Evolutionary conservation across 2,797 vertebrate species (phyloP).

Genomic region (Alosa sapidissima): DNA sequence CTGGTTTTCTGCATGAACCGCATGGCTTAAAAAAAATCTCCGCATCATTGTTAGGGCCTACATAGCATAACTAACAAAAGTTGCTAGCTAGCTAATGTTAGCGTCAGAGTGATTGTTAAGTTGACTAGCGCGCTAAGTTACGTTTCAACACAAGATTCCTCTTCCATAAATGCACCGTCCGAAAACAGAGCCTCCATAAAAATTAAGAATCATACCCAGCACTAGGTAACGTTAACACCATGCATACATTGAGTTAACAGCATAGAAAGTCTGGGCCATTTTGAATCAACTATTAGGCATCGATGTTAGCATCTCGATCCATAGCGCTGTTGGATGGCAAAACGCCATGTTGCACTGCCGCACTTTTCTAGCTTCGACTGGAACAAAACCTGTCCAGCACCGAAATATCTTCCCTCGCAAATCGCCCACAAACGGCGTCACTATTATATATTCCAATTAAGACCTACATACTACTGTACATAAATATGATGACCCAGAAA

Average conservation of each 20-base stretch:
- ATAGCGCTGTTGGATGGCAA: slow-evolving; percentile 14
- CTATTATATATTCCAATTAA: neutral
- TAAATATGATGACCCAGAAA: neutral
- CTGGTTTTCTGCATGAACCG: too few species aligned
- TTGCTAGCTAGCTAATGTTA: slow-evolving; percentile 35
- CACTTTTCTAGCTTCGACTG: slow-evolving; percentile 68
- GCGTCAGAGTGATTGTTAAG: slow-evolving; percentile 1
- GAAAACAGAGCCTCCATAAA: neutral
- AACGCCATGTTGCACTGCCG: slow-evolving; percentile 56
- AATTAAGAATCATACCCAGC: neutral
- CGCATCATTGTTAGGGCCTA: slow-evolving; percentile 11
- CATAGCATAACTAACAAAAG: neutral
- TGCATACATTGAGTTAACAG: neutral
- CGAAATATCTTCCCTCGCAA: slow-evolving; percentile 36
- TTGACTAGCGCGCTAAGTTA: neutral
- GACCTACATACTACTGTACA: neutral
- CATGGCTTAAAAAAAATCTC: neutral
- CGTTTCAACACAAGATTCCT: neutral
- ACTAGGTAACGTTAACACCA: neutral
- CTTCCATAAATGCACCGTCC: neutral
- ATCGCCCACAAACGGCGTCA: neutral
- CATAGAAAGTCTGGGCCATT: neutral
- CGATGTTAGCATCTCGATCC: slow-evolving; percentile 14
- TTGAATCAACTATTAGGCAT: slow-evolving; percentile 1
- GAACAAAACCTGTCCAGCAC: slow-evolving; percentile 55